Percentiles rank a stretch among this genome's conserved stretches.
Conservation (phyloP, 2,797 vertebrate genomes). For the Pagetopsis macropterus region DNA sequence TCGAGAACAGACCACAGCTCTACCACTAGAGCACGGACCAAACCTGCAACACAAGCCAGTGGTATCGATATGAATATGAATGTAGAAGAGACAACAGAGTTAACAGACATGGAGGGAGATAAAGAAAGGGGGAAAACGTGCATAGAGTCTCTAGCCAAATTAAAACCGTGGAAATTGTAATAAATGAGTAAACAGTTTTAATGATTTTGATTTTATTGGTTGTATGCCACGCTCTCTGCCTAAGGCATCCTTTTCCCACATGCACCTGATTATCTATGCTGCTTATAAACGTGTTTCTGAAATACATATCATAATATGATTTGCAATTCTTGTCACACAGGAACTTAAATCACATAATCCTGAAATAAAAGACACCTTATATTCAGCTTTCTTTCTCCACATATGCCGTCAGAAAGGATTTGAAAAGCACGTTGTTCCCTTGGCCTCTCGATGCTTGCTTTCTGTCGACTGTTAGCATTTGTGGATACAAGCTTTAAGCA, state of each 20-base stretch:
- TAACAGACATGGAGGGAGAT: too few relatives aligned
- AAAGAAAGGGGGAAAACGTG: too few relatives aligned
- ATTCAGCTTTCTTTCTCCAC: constrained; percentile 6
- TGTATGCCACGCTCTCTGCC: background rate
- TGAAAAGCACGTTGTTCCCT: constrained; percentile 11
- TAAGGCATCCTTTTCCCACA: background rate
- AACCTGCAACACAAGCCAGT: constrained; percentile 81
- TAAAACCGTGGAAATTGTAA: background rate
- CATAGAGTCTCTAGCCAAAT: background rate
- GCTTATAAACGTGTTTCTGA: background rate
- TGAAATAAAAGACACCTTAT: background rate
- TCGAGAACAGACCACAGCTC: constrained; percentile 94
- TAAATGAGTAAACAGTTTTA: background rate
- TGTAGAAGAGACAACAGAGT: background rate
- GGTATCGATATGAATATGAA: background rate
- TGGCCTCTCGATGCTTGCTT: background rate
- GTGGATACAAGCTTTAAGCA: background rate
- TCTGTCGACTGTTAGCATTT: too few relatives aligned
- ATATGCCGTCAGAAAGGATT: constrained; percentile 12
- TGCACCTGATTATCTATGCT: background rate
- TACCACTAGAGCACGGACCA: constrained; percentile 86
- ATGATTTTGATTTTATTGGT: background rate
- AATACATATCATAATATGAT: background rate
- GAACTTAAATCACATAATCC: background rate
- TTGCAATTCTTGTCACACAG: background rate